Conservation (phyloP, 2,113 vertebrate genomes). For the Lophotis ruficrista region DNA sequence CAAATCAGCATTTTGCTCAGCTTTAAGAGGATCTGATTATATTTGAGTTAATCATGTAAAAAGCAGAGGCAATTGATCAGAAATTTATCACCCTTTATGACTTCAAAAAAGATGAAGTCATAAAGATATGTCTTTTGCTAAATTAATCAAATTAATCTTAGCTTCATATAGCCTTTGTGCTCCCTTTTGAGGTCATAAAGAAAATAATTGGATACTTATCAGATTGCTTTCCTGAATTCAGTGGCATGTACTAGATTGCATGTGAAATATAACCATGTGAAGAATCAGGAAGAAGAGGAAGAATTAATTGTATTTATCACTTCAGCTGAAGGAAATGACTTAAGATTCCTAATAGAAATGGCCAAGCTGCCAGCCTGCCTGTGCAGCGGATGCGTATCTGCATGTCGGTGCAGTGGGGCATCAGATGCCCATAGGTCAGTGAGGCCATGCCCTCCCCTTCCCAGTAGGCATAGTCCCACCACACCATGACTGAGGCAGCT, state of each 20-base stretch:
- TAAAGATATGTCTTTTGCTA: not conserved
- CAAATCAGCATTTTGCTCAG: not conserved
- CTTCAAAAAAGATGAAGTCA: not conserved
- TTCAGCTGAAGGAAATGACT: not conserved
- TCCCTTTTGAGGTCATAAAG: not conserved
- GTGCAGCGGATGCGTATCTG: accelerated
- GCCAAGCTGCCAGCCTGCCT: not conserved
- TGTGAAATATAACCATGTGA: accelerated
- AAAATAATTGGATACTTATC: not conserved
- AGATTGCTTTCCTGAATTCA: not conserved
- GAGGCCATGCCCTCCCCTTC: not conserved
- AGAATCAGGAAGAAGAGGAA: not conserved
- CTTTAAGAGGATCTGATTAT: not conserved
- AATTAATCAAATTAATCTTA: not conserved
- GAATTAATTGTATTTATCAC: not conserved
- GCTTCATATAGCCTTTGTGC: not conserved
- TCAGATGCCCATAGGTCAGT: accelerated
- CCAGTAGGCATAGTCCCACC: not conserved
- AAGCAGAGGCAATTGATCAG: not conserved
- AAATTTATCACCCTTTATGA: accelerated
- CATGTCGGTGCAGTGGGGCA: accelerated
- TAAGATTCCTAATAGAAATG: not conserved
- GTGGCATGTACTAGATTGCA: not conserved
- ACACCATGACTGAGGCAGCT: accelerated
- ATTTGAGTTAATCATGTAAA: not conserved